phyloP scores from a whole-genome alignment of 2,888 invertebrate species.

The Tachina lurida region DNA sequence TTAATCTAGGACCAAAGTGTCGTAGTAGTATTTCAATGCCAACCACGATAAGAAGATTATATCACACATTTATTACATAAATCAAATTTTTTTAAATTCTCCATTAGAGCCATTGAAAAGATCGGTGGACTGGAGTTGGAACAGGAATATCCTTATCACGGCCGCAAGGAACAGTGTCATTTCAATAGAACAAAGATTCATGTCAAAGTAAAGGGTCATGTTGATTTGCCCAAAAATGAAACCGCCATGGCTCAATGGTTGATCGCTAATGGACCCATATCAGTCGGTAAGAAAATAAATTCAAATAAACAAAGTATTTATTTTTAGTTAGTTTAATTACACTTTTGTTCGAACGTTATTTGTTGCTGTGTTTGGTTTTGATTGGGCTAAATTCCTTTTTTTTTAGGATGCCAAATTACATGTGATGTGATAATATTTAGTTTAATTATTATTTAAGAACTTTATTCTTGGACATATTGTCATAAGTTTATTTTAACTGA shows the following conservation, averaged over 20 bases:
- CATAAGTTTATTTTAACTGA: too few relatives aligned
- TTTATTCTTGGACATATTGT: too few relatives aligned
- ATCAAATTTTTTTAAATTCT: slow-evolving; percentile 29
- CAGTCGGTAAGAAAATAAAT: slow-evolving; percentile 87
- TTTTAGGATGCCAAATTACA: too few relatives aligned
- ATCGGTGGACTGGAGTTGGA: slow-evolving; percentile 96
- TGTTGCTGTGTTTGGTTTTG: too few relatives aligned
- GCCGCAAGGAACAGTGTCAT: slow-evolving; percentile 89
- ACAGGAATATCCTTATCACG: slow-evolving; percentile 95
- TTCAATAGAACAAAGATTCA: slow-evolving; percentile 86
- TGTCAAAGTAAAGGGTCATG: slow-evolving; percentile 89
- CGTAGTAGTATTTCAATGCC: too few relatives aligned
- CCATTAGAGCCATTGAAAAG: slow-evolving; percentile 89
- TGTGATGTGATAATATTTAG: too few relatives aligned
- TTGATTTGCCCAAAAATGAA: slow-evolving; percentile 92
- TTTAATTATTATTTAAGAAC: too few relatives aligned
- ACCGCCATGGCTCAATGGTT: slow-evolving; percentile 96
- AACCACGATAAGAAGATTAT: too few relatives aligned
- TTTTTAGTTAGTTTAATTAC: background rate
- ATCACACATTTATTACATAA: background rate
- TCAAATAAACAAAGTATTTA: background rate
- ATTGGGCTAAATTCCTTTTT: too few relatives aligned
- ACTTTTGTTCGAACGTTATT: background rate
- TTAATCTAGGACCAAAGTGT: too few relatives aligned
- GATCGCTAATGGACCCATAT: slow-evolving; percentile 94